Percentiles rank a stretch among this genome's conserved stretches.
Conservation (phyloP, 2,797 vertebrate species). For the Coreius guichenoti region DNA sequence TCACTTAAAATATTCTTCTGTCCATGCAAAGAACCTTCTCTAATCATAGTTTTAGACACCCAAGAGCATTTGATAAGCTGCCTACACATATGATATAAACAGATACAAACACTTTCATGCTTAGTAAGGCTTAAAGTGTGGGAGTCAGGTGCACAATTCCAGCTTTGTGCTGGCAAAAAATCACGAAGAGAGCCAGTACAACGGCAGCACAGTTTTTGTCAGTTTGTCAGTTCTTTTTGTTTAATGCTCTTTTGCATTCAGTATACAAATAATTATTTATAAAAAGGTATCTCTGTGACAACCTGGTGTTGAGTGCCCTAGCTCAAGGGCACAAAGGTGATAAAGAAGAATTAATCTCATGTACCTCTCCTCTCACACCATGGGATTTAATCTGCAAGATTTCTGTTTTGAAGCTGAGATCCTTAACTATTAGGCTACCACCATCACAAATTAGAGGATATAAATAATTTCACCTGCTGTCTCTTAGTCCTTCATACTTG, state of each 20-base stretch:
- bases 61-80: background rate
- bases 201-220: background rate
- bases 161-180: background rate
- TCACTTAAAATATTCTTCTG: background rate
- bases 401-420: constrained; percentile 1
- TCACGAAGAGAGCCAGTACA: background rate
- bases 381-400: background rate
- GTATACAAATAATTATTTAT: background rate
- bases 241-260: background rate
- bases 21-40: background rate
- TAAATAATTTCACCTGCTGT: constrained; percentile 22
- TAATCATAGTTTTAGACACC: constrained; percentile 19
- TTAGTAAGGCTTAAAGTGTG: background rate
- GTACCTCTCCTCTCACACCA: background rate
- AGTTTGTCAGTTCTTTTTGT: background rate
- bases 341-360: background rate
- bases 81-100: background rate
- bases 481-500: constrained; percentile 15
- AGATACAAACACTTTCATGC: constrained; percentile 6
- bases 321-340: background rate
- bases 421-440: background rate
- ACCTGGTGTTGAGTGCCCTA: background rate
- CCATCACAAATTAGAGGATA: constrained; percentile 12
- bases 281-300: background rate
- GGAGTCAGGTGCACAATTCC: constrained; percentile 20